Percentiles rank a stretch among this genome's conserved stretches.
Evolutionary conservation across 1,140 invertebrate genomes (phyloP).

Genomic region (Harpegnathos saltator): DNA sequence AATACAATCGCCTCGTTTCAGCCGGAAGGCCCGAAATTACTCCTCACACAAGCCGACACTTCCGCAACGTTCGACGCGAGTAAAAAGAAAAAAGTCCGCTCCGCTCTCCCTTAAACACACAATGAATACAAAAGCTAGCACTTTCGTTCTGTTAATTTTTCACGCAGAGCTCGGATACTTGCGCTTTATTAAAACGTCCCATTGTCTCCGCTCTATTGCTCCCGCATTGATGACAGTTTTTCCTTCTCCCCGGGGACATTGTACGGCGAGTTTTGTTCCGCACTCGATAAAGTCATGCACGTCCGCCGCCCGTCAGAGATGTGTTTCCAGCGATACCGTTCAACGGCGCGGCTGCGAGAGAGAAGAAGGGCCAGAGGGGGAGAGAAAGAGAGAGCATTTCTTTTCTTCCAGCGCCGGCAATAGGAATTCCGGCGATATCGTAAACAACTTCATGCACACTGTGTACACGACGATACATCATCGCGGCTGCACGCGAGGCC

Average conservation of each 20-base stretch:
- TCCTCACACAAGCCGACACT: too few species aligned
- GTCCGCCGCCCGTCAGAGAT: constrained; percentile 26
- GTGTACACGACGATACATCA: constrained; percentile 50
- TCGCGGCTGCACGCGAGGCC: constrained; percentile 54
- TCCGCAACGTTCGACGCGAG: too few species aligned
- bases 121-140: too few species aligned
- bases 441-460: constrained; percentile 64
- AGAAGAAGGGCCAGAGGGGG: too few species aligned
- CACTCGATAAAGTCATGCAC: constrained; percentile 41
- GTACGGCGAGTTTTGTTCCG: neutral
- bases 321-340: constrained; percentile 34
- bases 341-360: neutral
- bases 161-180: too few species aligned
- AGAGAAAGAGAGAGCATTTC: constrained; percentile 10
- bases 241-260: neutral
- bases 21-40: too few species aligned
- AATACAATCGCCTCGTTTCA: too few species aligned
- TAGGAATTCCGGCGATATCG: constrained; percentile 55
- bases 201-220: neutral
- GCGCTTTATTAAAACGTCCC: too few species aligned
- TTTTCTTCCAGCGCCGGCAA: constrained; percentile 39
- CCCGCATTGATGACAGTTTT: neutral
- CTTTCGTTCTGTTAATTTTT: too few species aligned
- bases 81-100: too few species aligned
- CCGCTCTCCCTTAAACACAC: too few species aligned